A percentile compares a stretch with the other conserved stretches of the same genome.
Evolutionary conservation across 1,140 invertebrate genomes (phyloP).

Genomic region (Orchesella cincta): DNA sequence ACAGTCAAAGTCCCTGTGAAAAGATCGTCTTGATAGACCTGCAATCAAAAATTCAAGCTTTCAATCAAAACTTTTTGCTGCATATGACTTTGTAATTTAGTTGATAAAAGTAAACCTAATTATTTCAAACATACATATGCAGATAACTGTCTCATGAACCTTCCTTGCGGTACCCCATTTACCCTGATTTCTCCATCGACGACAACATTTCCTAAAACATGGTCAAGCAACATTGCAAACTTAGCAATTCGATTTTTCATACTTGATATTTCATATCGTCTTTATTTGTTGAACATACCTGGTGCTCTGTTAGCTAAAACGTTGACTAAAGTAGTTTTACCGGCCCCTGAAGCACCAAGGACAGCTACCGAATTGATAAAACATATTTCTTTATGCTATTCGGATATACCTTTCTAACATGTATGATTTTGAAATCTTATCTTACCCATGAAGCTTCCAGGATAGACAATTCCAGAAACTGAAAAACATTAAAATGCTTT

Average conservation of each 20-base stretch:
- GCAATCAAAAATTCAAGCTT: background rate
- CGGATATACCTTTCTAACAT: background rate
- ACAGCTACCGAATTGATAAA: conserved; percentile 58
- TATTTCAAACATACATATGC: conserved; percentile 57
- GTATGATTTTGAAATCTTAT: conserved; percentile 43
- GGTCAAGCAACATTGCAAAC: no score
- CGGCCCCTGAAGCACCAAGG: conserved; percentile 55
- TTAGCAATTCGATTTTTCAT: no score
- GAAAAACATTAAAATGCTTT: conserved; percentile 18
- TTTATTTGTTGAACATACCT: conserved; percentile 42
- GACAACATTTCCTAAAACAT: conserved; percentile 55
- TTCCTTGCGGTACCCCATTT: conserved; percentile 55
- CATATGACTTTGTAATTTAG: background rate
- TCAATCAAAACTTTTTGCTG: no score
- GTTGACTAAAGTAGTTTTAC: conserved; percentile 60
- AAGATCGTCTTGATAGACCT: conserved; percentile 61
- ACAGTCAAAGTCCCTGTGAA: conserved; percentile 63
- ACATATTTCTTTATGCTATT: background rate
- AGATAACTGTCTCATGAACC: conserved; percentile 58
- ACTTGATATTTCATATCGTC: no score
- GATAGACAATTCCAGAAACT: conserved; percentile 57
- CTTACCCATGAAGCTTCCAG: conserved; percentile 57
- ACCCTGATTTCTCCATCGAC: conserved; percentile 57
- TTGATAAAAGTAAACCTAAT: background rate
- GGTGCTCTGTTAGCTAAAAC: conserved; percentile 65